A percentile compares a stretch with the other conserved stretches of the same genome.
Conservation (phyloP, 1,140 invertebrate genomes). For the silkworm (Bombyx mori) region DNA sequence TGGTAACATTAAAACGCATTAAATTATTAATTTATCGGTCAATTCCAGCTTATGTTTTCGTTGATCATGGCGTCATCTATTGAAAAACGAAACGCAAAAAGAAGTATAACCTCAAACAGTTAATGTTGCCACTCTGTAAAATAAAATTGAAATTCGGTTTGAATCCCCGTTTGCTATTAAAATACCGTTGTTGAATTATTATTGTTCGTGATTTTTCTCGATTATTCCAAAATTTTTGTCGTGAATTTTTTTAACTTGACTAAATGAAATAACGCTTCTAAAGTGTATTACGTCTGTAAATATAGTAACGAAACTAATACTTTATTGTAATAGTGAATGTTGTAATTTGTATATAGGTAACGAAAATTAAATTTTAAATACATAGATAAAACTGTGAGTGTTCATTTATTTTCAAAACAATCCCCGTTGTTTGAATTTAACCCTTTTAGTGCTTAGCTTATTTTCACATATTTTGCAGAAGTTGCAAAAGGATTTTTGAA, state of each 20-base stretch:
- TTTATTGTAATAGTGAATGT: conserved; percentile 68
- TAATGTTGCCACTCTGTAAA: too few species aligned
- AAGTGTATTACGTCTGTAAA: conserved; percentile 69
- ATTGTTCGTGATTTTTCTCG: conserved; percentile 35
- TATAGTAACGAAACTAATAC: conserved; percentile 65
- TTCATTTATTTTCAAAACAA: conserved; percentile 31
- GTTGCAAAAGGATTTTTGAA: too few species aligned
- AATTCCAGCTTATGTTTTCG: too few species aligned
- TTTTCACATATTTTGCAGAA: too few species aligned
- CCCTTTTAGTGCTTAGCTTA: too few species aligned
- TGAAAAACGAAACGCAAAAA: too few species aligned
- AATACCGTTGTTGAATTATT: conserved; percentile 25
- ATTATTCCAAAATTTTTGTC: conserved; percentile 58
- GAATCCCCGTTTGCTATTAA: conserved; percentile 24
- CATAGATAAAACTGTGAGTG: conserved; percentile 62
- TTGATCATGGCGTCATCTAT: too few species aligned
- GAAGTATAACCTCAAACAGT: too few species aligned
- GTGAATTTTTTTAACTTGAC: conserved; percentile 62
- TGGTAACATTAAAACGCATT: too few species aligned
- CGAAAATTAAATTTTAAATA: conserved; percentile 71
- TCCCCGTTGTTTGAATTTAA: too few species aligned
- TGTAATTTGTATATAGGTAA: conserved; percentile 72
- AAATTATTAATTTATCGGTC: too few species aligned
- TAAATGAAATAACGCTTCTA: conserved; percentile 66
- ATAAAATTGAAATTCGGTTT: too few species aligned